Percentiles rank a stretch among this genome's conserved stretches.
Evolutionary conservation across 2,888 invertebrate genomes (phyloP).

Genomic region (Ichneumon xanthorius): DNA sequence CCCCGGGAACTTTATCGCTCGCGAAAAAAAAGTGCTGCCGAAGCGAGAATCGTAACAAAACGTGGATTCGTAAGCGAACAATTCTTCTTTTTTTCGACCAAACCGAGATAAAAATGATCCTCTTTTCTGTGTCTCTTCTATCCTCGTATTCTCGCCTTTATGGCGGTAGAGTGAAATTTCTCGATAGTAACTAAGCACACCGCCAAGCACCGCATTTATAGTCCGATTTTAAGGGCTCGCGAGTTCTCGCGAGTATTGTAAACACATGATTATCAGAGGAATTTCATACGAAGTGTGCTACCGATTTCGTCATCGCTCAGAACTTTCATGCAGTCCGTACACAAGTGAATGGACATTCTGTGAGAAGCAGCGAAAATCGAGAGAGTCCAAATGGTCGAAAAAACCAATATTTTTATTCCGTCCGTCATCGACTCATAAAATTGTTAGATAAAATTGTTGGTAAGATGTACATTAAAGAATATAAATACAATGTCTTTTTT

Average conservation of each 20-base stretch:
- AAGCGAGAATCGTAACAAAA: conserved; percentile 18
- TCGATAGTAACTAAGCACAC: background rate
- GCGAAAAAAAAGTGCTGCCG: conserved; percentile 22
- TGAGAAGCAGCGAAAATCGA: too few species aligned
- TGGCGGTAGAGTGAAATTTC: conserved; percentile 19
- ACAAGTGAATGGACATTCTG: too few species aligned
- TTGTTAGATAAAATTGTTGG: too few species aligned
- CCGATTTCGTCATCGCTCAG: background rate
- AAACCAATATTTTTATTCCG: too few species aligned
- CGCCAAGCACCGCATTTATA: background rate
- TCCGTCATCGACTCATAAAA: too few species aligned
- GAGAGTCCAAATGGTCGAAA: too few species aligned
- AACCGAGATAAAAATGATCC: conserved; percentile 35
- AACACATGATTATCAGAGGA: background rate
- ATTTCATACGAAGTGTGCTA: background rate
- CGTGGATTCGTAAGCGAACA: background rate
- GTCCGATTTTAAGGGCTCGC: background rate
- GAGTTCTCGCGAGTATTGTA: background rate
- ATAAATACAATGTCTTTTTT: too few species aligned
- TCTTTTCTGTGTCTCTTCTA: conserved; percentile 9
- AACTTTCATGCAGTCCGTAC: too few species aligned
- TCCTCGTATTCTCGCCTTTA: conserved; percentile 1
- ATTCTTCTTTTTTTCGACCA: conserved; percentile 25
- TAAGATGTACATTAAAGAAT: too few species aligned
- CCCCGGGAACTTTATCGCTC: conserved; percentile 45